A percentile compares a stretch with the other conserved stretches of the same genome.
These are phyloP conservation scores for Pterostichus madidus DNA, from an alignment of 2,888 invertebrate species.

Conservation along the genomic window DNA sequence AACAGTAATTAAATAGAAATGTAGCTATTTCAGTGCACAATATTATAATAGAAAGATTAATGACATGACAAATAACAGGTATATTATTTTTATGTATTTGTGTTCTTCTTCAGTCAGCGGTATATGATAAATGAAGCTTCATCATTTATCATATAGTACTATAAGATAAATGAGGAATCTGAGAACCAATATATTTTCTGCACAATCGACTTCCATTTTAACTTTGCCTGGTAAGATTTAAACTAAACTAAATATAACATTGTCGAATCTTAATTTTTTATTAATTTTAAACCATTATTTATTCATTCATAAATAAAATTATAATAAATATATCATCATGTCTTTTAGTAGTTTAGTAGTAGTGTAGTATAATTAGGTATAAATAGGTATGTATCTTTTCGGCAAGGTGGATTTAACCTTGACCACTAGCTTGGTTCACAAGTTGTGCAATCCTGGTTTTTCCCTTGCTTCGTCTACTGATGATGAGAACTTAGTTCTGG, in stretches of 20 bases:
- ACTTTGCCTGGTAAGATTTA: slow-evolving; percentile 2
- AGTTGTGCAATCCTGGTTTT: too few species aligned
- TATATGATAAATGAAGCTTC: slow-evolving; percentile 41
- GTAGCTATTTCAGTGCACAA: not conserved
- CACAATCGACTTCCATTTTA: slow-evolving; percentile 41
- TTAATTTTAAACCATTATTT: too few species aligned
- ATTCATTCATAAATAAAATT: too few species aligned
- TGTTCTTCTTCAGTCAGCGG: slow-evolving; percentile 30
- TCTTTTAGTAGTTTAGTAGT: too few species aligned
- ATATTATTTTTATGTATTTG: slow-evolving; percentile 40
- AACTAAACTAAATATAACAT: slow-evolving; percentile 26
- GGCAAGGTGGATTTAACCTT: too few species aligned
- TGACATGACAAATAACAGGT: slow-evolving; percentile 43
- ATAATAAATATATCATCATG: too few species aligned
- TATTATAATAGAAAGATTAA: slow-evolving; percentile 42
- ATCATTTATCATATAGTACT: slow-evolving; percentile 19
- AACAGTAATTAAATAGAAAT: slow-evolving; percentile 14
- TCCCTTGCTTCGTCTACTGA: too few species aligned
- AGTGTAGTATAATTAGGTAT: too few species aligned
- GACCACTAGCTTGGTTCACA: too few species aligned
- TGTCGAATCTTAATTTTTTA: not conserved
- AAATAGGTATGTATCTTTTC: too few species aligned
- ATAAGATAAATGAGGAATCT: slow-evolving; percentile 33
- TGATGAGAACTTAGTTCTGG: too few species aligned
- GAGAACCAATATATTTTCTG: slow-evolving; percentile 26